Base-by-base conservation (phyloP, 2,888 invertebrate genomes). In the Eustalomyia histrio region DNA sequence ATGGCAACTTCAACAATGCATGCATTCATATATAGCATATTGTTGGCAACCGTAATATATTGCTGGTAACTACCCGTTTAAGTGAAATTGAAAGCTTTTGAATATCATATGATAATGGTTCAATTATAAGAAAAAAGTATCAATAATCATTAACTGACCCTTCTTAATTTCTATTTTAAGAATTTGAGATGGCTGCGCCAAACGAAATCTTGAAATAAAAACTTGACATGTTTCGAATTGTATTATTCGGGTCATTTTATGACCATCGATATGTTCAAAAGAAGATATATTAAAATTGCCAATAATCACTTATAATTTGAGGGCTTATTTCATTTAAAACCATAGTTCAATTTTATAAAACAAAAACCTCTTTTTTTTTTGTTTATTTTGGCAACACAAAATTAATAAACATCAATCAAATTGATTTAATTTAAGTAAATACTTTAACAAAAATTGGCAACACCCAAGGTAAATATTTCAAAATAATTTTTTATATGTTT, bases 271-370 rank as follows among this genome's bases (percentile, higher is more conserved):
- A 29, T 29, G 29, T 29, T 12, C 21, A 47, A 50, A 50, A 10
- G 17, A 72, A 63, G 61, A 68, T 57, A 53, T 73, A 73, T 69
- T 76, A 58, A 72, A 80, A 80, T 80, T 76, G 43, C 63, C 73
- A 50, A 55, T 80, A 76, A 76, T 80, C 67, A 64, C 24, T 68
- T 68, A 63, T 76, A 76, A 76, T 76, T 73, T 76, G 18, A 21
- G 64, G 58, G 58, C 72, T 64, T 73, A 64, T 73, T 80, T 73
- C 64, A 64, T 21, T 67, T 16, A 65, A 60, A 47, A 63, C 60
- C 65, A 55, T 33, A 39, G 52, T 53, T 60, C n/a, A 10, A 60
- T 18, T 50, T 68, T 16, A 3, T 76, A 17, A 76, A 63, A 76
- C 52, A 65, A 12, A 64, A 65, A 24, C 9, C 10, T 63, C 55